Evolutionary conservation across 2,113 vertebrate genomes (phyloP).

Genomic region (Scortum barcoo): DNA sequence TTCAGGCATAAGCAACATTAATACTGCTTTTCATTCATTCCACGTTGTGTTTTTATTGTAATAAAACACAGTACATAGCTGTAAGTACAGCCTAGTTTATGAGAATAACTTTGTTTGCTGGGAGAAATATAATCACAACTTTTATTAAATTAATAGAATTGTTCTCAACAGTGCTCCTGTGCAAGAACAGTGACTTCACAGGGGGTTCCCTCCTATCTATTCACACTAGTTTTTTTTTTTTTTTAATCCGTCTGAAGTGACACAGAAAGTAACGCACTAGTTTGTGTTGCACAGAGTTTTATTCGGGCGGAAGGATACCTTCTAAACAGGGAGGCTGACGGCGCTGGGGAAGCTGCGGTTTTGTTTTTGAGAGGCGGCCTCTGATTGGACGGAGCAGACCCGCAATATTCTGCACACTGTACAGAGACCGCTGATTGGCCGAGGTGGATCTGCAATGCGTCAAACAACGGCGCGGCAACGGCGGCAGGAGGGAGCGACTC

Average conservation of each 20-base stretch:
- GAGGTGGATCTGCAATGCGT: slow-evolving; percentile 94
- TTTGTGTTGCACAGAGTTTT: slow-evolving; percentile 79
- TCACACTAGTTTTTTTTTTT: background rate
- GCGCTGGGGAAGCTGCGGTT: slow-evolving; percentile 66
- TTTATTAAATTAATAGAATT: background rate
- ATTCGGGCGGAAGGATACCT: slow-evolving; percentile 88
- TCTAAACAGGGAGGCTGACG: background rate
- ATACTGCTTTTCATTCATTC: too few species aligned
- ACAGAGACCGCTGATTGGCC: slow-evolving; percentile 86
- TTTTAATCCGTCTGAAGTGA: background rate
- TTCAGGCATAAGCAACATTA: background rate
- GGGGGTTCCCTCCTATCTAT: background rate
- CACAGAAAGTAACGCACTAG: slow-evolving; percentile 62
- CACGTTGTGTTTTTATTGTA: background rate
- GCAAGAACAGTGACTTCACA: background rate
- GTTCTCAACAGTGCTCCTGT: too few species aligned
- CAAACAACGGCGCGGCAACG: slow-evolving; percentile 84
- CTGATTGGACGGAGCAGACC: slow-evolving; percentile 87
- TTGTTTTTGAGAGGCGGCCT: slow-evolving; percentile 70
- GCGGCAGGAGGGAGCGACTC: slow-evolving; percentile 36
- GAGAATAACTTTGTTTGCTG: background rate
- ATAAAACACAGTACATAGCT: background rate
- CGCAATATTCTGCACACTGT: slow-evolving; percentile 88
- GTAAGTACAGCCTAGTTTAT: background rate
- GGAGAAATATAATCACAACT: background rate